Percentiles rank a stretch among this genome's conserved stretches.
Evolutionary conservation across 1,140 invertebrate genomes (phyloP).

Genomic region (Hycleus cichorii): DNA sequence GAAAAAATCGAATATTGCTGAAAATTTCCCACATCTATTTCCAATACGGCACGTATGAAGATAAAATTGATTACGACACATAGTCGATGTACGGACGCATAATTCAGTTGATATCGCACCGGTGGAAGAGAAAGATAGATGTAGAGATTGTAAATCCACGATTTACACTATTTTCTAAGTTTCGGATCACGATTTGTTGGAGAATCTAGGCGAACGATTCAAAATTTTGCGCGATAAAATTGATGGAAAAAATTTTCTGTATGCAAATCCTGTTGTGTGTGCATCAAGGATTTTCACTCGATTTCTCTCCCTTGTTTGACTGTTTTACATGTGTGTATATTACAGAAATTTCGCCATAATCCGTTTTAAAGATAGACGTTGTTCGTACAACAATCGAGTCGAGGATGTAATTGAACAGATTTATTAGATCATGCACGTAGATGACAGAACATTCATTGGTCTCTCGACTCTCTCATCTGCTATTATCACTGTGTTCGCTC

Average conservation of each 20-base stretch:
- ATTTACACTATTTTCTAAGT: background rate
- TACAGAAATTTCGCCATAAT: slow-evolving; percentile 7
- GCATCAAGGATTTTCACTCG: too few species aligned
- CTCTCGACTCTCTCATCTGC: too few species aligned
- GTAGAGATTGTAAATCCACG: background rate
- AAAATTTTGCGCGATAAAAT: too few species aligned
- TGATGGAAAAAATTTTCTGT: too few species aligned
- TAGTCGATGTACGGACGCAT: background rate
- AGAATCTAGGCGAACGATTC: too few species aligned
- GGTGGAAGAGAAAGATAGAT: too few species aligned
- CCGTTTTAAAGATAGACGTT: background rate
- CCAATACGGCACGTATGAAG: background rate
- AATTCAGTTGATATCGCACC: background rate
- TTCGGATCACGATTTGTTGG: too few species aligned
- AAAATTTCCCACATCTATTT: background rate
- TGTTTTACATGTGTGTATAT: background rate
- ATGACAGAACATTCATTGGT: too few species aligned
- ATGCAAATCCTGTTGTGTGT: too few species aligned
- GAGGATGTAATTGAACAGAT: slow-evolving; percentile 9
- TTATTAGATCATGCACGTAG: slow-evolving; percentile 8
- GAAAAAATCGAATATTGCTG: too few species aligned
- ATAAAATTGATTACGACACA: background rate
- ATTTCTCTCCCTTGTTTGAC: background rate
- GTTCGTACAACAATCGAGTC: too few species aligned
- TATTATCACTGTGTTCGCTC: too few species aligned